Base-by-base conservation (phyloP, 2,888 invertebrate species). In the Dilophus febrilis region DNA sequence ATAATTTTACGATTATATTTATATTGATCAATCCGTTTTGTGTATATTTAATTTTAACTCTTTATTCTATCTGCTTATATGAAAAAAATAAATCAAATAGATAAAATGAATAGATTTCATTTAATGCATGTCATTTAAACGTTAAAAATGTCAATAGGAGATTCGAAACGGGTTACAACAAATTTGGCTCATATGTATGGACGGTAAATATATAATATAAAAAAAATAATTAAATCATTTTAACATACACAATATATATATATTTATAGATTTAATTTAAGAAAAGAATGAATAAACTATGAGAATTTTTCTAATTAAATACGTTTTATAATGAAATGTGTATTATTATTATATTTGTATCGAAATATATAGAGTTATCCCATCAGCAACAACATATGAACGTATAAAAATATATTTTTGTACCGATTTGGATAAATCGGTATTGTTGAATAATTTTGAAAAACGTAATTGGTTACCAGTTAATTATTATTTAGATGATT, bases 391-490 rank as follows among this genome's bases (percentile, higher is more conserved):
- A 36, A 26, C 26, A 41, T 50, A 51, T 44, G 53, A 52, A 12
- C 51, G 54, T 33, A 53, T 57, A 38, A 53, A 53, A 45, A 55
- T 62, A 28, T 54, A 53, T 35, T 63, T 58, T 43, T 63, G 63
- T 45, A 60, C 63, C 26, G 63, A 63, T 60, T 71, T 90, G 54
- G 94, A 94, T 54, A 92, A 91, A 60, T 91, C 90, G 17, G 91
- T 92, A 10, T 72, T 94, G 42, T 72, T 87, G 38, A 83, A 81
- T 49, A 94, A 90, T 63, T 92, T 92, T 56, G 87, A 91, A 50
- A 83, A 87, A 52, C 70, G 91, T 39, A 88, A 88, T 11, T 94
- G 94, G 92, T 63, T 70, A 3, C 54, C 59, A 43, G 91, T 87
- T 1, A 75, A 77, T 1, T n/a, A n/a, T n/a, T 78, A 85, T 1